phyloP scores from a whole-genome alignment of 2,113 vertebrate genomes.

The Tretioscincus oriximinensis region DNA sequence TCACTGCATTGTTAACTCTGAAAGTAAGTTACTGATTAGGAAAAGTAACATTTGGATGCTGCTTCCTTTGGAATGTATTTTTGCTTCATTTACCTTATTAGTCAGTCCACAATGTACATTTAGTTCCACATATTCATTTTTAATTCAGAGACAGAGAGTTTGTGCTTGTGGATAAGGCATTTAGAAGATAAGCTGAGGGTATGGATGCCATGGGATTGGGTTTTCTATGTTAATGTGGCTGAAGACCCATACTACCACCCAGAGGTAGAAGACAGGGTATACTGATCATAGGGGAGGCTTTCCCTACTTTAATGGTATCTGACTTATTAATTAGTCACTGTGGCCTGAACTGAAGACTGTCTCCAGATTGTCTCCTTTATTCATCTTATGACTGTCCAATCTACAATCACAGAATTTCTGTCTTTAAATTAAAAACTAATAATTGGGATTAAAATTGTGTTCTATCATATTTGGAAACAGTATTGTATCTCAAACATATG shows the following conservation, averaged over 20 bases:
- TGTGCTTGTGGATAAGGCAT: accelerated
- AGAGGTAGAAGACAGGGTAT: too few species aligned
- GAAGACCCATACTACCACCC: too few species aligned
- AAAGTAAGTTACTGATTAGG: slow-evolving; percentile 11
- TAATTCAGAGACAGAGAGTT: not conserved
- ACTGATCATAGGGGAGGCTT: too few species aligned
- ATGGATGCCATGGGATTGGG: not conserved
- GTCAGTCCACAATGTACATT: not conserved
- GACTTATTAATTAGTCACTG: too few species aligned
- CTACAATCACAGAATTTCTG: too few species aligned
- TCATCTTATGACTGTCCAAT: too few species aligned
- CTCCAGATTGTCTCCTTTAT: too few species aligned
- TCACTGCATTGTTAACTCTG: not conserved
- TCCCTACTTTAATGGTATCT: too few species aligned
- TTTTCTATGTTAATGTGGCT: too few species aligned
- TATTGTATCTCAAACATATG: not conserved
- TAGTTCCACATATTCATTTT: not conserved
- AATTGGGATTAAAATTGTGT: not conserved
- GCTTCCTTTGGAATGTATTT: not conserved
- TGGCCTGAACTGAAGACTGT: too few species aligned
- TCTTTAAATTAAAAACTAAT: too few species aligned
- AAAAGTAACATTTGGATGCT: not conserved
- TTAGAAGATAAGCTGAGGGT: not conserved
- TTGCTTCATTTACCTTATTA: not conserved
- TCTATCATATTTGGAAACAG: not conserved